A percentile compares a stretch with the other conserved stretches of the same genome.
phyloP scores from a whole-genome alignment of 1,140 invertebrate species.

The Limonius californicus region DNA sequence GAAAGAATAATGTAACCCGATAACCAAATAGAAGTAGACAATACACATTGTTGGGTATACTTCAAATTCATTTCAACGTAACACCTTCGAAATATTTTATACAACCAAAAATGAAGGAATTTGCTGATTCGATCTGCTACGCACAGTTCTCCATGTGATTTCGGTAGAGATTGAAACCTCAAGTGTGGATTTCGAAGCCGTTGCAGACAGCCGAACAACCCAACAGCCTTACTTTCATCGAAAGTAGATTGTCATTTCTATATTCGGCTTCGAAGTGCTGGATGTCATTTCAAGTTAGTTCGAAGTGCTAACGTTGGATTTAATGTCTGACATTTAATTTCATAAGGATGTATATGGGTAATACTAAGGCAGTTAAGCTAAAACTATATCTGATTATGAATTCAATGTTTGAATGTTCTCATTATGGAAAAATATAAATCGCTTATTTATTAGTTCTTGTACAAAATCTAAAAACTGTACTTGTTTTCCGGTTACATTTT shows the following conservation, averaged over 20 bases:
- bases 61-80: background rate
- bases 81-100: too few relatives aligned
- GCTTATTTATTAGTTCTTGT: too few relatives aligned
- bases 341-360: background rate
- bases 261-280: background rate
- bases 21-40: too few relatives aligned
- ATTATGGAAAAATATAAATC: too few relatives aligned
- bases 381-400: too few relatives aligned
- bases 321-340: background rate
- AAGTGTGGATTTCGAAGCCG: background rate
- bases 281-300: background rate
- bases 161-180: background rate
- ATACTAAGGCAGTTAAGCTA: too few relatives aligned
- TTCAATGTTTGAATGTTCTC: too few relatives aligned
- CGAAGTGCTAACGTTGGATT: background rate
- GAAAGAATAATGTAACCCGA: too few relatives aligned
- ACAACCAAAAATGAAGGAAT: background rate
- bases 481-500: too few relatives aligned
- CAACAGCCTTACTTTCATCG: background rate
- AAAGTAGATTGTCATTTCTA: slow-evolving; percentile 1
- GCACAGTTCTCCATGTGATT: background rate
- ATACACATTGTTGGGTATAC: background rate
- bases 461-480: too few relatives aligned
- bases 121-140: background rate
- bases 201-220: background rate